Evolutionary conservation across 2,113 vertebrate genomes (phyloP), one percentile per base, ranked within the genome.

Genomic region (Vidua macroura): DNA sequence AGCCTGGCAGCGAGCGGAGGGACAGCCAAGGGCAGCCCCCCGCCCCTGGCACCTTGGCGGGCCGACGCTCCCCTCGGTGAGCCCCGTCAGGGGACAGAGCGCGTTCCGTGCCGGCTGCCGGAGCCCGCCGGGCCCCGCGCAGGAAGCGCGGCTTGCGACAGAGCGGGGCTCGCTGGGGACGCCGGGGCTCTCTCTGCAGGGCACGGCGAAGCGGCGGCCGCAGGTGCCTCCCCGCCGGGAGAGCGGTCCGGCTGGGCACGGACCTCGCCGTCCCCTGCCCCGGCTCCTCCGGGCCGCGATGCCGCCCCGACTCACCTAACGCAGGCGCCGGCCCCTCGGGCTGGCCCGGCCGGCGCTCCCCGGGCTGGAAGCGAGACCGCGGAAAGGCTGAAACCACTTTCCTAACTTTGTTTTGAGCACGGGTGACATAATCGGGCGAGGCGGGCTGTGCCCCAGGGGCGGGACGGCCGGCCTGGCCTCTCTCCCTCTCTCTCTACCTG

Each of bases 211-310:
- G 46, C 44, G 3, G 43, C 18, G 20, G 22, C 31, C 28, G 21
- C 8, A 1, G 25, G 24, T 25, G 33, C 24, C 12, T 21, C 24
- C 30, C 66, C 58, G 10, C 44, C 4, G 6, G 48, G 6, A 37
- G 58, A 8, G 1, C 1, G 25, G 14, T 3, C 9, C 25, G 41
- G 22, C 48, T 9, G n/a, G 6, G 48, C 76, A 3, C 9, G 5
- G 31, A 4, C 0, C 21, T 15, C 10, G 22, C 20, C 22, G 9
- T 6, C 4, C 6, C 39, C 37, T 11, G 30, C 10, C 31, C 37
- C 7, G 16, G 2, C 15, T 35, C 19, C 13, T 9, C 5, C 5
- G 43, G 13, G 3, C 58, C 16, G 2, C 16, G 6, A 0, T 12
- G 5, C 59, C 9, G 7, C 18, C 51, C 37, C 7, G 2, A 59